Percentiles rank a stretch among this genome's conserved stretches.
Conservation (phyloP, 2,888 invertebrate genomes). For the Drosophila ustulata region DNA sequence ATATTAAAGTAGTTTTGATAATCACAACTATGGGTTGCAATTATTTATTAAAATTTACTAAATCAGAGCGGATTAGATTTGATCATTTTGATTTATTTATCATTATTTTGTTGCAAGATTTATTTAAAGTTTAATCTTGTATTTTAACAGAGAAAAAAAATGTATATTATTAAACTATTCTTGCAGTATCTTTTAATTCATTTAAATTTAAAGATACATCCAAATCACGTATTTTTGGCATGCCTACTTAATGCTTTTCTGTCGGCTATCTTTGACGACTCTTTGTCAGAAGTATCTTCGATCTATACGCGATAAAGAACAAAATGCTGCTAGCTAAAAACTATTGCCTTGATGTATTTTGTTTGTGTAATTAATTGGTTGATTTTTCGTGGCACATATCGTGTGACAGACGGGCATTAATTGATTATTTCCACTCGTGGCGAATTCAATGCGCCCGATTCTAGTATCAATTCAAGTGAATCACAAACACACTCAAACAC, state of each 20-base stretch:
- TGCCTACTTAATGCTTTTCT: neutral
- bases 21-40: too few species aligned
- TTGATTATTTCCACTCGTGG: constrained; percentile 52
- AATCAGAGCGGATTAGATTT: too few species aligned
- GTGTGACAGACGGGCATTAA: constrained; percentile 51
- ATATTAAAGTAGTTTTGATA: too few species aligned
- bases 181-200: too few species aligned
- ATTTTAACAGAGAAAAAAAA: too few species aligned
- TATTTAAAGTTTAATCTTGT: too few species aligned
- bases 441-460: constrained; percentile 26
- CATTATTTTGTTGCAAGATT: too few species aligned
- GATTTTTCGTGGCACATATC: constrained; percentile 17
- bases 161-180: too few species aligned
- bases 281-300: constrained; percentile 14
- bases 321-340: constrained; percentile 5
- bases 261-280: neutral
- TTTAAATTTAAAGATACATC: neutral
- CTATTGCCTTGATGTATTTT: neutral
- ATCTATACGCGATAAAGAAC: constrained; percentile 11
- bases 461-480: constrained; percentile 54
- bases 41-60: too few species aligned
- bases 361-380: constrained; percentile 46
- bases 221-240: neutral
- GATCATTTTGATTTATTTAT: too few species aligned
- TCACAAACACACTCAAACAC: constrained; percentile 21